Base-by-base conservation (phyloP, 1,140 invertebrate species). In the Drosophila biarmipes region DNA sequence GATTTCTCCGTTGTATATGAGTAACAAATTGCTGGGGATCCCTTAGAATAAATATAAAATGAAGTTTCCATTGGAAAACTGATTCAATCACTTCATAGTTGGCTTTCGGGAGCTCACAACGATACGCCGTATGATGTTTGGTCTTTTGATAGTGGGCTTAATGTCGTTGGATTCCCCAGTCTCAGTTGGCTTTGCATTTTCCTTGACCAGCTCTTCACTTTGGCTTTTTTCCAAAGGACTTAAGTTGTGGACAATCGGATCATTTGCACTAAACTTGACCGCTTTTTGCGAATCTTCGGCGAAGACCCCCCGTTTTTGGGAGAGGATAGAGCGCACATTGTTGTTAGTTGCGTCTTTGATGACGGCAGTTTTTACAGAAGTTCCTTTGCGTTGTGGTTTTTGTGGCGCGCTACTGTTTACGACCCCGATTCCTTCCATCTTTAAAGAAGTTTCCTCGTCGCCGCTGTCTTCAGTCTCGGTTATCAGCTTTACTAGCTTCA, bases 261-360 rank as follows among this genome's bases (percentile, higher is more conserved):
- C 51, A 14, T 27, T 73, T 6, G 35, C 57, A 34, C 79, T 80
- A 40, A 90, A 91, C 43, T 84, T 72, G 1, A 90, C 79, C 46
- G 48, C 74, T 61, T 84, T 91, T 0, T 58, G 56, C 8, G 31
- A 31, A 6, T 79, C 68, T 15, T 84, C 77, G 1, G 52, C 61
- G 7, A 87, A 76, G 1, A 84, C 27, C 7, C 90, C 67, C 0
- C 73, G 63, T 29, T 87, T 73, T 14, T 85, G 80, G 15, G 37
- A 24, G 6, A 91, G 56, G 31, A 91, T 91, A 0, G 90, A 91
- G 42, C 82, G 90, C 2, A 79, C 37, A 29, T 77, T 63, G 2
- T 14, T 24, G 24, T 56, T 71, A 6, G 31, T 29, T 2, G 24
- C 7, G 0, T 76, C 66, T 21, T 55, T 51, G 4, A 56, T 24